Base-by-base conservation (phyloP, 2,797 vertebrate genomes). In the Ptychobarbus kaznakovi region DNA sequence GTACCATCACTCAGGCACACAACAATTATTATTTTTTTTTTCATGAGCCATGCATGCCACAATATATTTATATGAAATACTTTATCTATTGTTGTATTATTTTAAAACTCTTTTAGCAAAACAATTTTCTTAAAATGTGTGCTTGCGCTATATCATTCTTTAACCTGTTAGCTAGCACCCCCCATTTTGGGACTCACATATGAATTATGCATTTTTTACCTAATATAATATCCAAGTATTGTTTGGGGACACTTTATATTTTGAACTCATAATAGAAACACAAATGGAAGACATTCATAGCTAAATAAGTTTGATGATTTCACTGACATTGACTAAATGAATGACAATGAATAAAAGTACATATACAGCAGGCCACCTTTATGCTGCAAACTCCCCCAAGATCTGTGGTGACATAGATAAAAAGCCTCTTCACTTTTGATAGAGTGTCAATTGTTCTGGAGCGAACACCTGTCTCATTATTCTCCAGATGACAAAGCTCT, bases 361-460 rank as follows among this genome's bases (percentile, higher is more conserved):
- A 58, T 56, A 40, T 40, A 56, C 6, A 38, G 32, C 20, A 76
- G 40, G 25, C 61, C 61, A 51, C 22, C 25, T 63, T 63, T 44
- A 79, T 63, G n/a, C 58, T 79, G 74, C 40, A 44, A 40, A 63
- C 8, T 28, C 25, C 53, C 15, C 3, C 10, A 51, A 35, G 9
- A 42, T 63, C 22, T 28, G 16, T 63, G 40, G 76, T 46, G 76
- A 28, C 58, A 80, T 16, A 56, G 35, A 40, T 56, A 42, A 49
- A 74, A 75, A n/a, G 13, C 58, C 25, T 73, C 28, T 81, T 81
- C 16, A 72, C 80, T 53, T 80, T 61, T 53, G 12, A 66, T 81
- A 28, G 68, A 70, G 68, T 73, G 80, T 40, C 80, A 82, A 13
- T 72, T 72, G 35, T 51, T 81, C 68, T 69, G 65, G 13, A 68